A percentile compares a stretch with the other conserved stretches of the same genome.
phyloP scores from a whole-genome alignment of 2,113 vertebrate genomes.

The Festucalex cinctus region DNA sequence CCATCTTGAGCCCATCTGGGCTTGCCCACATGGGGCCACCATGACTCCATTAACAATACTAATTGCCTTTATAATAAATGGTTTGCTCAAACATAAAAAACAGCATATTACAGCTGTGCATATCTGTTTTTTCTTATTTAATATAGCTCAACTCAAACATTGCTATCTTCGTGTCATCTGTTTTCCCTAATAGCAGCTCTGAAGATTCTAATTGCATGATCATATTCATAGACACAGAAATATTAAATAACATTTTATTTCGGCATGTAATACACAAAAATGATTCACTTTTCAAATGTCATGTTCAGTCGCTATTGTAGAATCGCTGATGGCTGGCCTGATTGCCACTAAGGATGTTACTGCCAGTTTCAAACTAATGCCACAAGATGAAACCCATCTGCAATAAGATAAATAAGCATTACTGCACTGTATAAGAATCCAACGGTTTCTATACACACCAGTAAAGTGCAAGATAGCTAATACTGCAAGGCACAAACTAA shows the following conservation, averaged over 20 bases:
- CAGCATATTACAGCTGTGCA: background rate
- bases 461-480: conserved; percentile 68
- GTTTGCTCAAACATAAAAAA: background rate
- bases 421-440: conserved; percentile 13
- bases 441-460: conserved; percentile 23
- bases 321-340: conserved; percentile 13
- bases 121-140: background rate
- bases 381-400: conserved; percentile 14
- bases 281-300: conserved; percentile 7
- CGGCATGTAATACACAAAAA: conserved; percentile 46
- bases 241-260: conserved; percentile 59
- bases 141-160: background rate
- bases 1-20: too few relatives aligned
- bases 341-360: conserved; percentile 7
- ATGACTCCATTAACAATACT: too few relatives aligned
- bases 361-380: conserved; percentile 17
- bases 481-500: conserved; percentile 75
- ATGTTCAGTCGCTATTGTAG: conserved; percentile 31
- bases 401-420: conserved; percentile 1
- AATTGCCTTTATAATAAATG: background rate
- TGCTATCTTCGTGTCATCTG: background rate
- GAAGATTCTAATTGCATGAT: background rate
- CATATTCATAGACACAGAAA: background rate
- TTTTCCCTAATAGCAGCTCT: background rate
- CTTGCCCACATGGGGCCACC: too few relatives aligned